phyloP scores from a whole-genome alignment of 2,113 vertebrate genomes.

The Sapayoa aenigma region DNA sequence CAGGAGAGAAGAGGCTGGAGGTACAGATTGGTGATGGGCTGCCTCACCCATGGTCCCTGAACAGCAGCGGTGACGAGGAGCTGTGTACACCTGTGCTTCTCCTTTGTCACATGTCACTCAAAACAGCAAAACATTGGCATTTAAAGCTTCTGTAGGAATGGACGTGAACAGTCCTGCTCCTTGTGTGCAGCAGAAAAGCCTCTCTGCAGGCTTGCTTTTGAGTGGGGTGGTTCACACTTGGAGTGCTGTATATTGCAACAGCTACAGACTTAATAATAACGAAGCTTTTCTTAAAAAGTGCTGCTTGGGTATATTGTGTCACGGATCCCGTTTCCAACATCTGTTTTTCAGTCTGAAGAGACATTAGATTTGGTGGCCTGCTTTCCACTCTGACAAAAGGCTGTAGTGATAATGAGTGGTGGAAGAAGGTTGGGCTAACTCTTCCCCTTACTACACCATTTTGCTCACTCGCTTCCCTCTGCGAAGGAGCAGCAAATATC shows the following conservation, averaged over 20 bases:
- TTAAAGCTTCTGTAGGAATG: neutral
- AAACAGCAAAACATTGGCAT: neutral
- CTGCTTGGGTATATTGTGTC: neutral
- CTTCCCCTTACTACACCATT: neutral
- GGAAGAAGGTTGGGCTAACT: neutral
- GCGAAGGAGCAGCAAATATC: neutral
- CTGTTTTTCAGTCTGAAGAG: neutral
- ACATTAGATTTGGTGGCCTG: neutral
- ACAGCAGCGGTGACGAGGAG: neutral
- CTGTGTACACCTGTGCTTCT: neutral
- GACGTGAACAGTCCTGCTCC: neutral
- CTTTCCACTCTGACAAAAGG: neutral
- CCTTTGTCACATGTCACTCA: neutral
- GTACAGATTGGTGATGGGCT: neutral
- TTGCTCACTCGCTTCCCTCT: neutral
- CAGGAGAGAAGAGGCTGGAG: neutral
- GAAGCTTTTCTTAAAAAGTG: neutral
- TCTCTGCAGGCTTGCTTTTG: neutral
- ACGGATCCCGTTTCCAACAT: neutral
- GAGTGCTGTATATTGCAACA: neutral
- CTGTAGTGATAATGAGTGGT: neutral
- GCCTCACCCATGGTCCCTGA: neutral
- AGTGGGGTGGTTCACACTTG: neutral
- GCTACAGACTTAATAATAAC: neutral
- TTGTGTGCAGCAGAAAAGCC: neutral